A percentile compares a stretch with the other conserved stretches of the same genome.
phyloP scores from a whole-genome alignment of 2,797 vertebrate genomes.

The Eptatretus atami region DNA sequence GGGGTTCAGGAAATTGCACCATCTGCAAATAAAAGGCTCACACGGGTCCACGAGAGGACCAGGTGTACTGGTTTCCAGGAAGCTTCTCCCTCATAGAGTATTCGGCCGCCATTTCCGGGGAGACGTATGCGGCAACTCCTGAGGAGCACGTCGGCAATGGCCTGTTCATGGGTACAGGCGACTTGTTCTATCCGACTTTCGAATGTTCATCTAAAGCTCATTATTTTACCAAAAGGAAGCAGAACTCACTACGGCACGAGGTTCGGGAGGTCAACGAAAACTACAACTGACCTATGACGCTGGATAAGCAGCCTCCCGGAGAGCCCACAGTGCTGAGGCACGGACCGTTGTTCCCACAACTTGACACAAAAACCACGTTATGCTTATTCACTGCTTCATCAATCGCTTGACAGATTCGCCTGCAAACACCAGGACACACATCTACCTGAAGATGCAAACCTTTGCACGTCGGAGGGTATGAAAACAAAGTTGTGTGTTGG shows the following conservation, averaged over 20 bases:
- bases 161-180: too few relatives aligned
- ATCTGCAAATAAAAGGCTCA: conserved; percentile 10
- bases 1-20: too few relatives aligned
- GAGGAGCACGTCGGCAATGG: not conserved
- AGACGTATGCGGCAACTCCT: conserved; percentile 92
- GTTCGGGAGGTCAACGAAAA: not conserved
- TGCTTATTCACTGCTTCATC: conserved; percentile 87
- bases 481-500: too few relatives aligned
- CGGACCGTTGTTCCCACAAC: conserved; percentile 85
- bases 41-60: conserved; percentile 80
- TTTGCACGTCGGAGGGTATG: not conserved
- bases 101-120: conserved; percentile 90
- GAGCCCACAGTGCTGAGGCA: conserved; percentile 91
- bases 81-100: conserved; percentile 89
- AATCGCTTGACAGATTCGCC: conserved; percentile 92
- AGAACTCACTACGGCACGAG: too few relatives aligned
- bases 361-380: conserved; percentile 81
- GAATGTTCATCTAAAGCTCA: too few relatives aligned
- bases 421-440: conserved; percentile 11
- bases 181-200: too few relatives aligned
- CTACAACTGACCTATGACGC: conserved; percentile 41
- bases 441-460: not conserved
- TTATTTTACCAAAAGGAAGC: too few relatives aligned
- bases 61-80: conserved; percentile 87
- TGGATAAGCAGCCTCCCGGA: conserved; percentile 71